Percentiles rank a stretch among this genome's conserved stretches.
Evolutionary conservation across 2,113 vertebrate species (phyloP).

Genomic region (Catharus minimus): DNA sequence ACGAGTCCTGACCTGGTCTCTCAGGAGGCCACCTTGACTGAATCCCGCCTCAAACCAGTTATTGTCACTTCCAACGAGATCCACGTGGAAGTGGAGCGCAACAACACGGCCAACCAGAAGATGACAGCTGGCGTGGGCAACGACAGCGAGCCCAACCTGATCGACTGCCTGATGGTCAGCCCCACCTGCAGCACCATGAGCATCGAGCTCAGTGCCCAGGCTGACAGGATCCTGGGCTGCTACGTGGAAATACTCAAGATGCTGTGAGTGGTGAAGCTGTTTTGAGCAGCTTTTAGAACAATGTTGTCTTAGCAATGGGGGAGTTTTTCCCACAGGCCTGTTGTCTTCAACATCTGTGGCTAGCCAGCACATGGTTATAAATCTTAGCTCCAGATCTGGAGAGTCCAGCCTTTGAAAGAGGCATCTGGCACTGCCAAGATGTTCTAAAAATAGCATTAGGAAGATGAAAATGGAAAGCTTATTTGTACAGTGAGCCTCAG

Average conservation of each 20-base stretch:
- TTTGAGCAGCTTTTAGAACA: background rate
- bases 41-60: slow-evolving; percentile 81
- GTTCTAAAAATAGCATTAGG: slow-evolving; percentile 56
- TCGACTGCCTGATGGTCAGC: slow-evolving; percentile 97
- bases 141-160: slow-evolving; percentile 96
- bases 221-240: slow-evolving; percentile 93
- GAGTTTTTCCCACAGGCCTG: background rate
- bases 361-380: slow-evolving; percentile 6
- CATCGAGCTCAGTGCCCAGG: slow-evolving; percentile 96
- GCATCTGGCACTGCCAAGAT: slow-evolving; percentile 50
- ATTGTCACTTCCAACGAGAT: slow-evolving; percentile 95
- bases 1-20: slow-evolving; percentile 82
- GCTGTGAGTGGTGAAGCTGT: slow-evolving; percentile 84
- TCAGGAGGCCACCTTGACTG: slow-evolving; percentile 79
- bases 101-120: slow-evolving; percentile 90
- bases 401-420: slow-evolving; percentile 26
- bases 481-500: slow-evolving; percentile 29
- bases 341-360: slow-evolving; percentile 14
- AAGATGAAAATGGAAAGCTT: slow-evolving; percentile 41
- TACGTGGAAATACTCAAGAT: slow-evolving; percentile 97
- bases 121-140: slow-evolving; percentile 83
- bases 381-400: background rate
- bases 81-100: slow-evolving; percentile 93
- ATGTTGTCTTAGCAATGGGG: background rate
- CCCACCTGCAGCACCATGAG: slow-evolving; percentile 92